phyloP scores from a whole-genome alignment of 2,888 invertebrate species.

The Chydorus sphaericus region DNA sequence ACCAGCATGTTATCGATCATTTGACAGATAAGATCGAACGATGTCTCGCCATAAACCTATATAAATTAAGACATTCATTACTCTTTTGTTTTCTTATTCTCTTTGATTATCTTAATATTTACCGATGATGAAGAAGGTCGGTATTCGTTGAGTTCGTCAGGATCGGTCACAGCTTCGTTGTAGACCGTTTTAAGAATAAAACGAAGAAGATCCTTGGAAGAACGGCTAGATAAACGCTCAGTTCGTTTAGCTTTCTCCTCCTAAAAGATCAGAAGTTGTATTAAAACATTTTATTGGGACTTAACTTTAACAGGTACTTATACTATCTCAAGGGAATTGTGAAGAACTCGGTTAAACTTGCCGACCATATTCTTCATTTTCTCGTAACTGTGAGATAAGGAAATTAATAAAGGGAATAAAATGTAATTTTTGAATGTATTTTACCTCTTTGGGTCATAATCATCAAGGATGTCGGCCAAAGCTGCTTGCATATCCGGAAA shows the following conservation, averaged over 20 bases:
- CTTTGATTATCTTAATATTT: background rate
- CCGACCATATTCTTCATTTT: conserved; percentile 86
- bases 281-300: no score
- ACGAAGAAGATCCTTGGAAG: conserved; percentile 73
- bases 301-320: no score
- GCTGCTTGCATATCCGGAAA: no score
- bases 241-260: conserved; percentile 90
- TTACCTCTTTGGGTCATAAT: no score
- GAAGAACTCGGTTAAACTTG: conserved; percentile 85
- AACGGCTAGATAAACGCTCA: conserved; percentile 68
- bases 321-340: conserved; percentile 79
- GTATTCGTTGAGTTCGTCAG: conserved; percentile 95
- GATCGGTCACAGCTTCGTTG: conserved; percentile 92
- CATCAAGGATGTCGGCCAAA: no score
- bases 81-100: background rate
- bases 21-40: conserved; percentile 90
- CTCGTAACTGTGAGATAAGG: conserved; percentile 50
- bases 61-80: conserved; percentile 16
- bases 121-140: conserved; percentile 99
- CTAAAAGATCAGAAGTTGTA: no score
- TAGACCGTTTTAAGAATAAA: conserved; percentile 95
- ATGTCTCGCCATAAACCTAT: conserved; percentile 94
- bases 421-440: no score
- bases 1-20: conserved; percentile 95
- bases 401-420: no score